Evolutionary conservation across 2,888 invertebrate genomes (phyloP).

Genomic region (Rutpela maculata): DNA sequence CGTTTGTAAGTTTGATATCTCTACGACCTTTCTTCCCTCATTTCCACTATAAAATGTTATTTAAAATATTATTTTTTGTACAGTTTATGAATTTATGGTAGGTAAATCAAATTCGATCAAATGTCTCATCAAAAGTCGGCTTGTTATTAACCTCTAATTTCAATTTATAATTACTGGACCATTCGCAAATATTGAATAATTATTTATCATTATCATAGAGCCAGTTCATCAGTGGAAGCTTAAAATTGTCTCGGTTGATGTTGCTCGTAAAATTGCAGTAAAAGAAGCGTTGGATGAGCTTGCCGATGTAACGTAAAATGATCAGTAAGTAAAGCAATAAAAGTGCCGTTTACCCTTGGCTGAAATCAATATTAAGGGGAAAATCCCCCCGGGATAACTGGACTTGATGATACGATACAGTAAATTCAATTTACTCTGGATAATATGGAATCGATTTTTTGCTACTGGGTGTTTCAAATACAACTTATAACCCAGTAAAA

Average conservation of each 20-base stretch:
- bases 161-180: no score
- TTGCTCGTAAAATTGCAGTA: neutral
- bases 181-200: no score
- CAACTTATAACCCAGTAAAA: neutral
- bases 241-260: neutral
- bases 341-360: slow-evolving; percentile 11
- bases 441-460: neutral
- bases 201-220: neutral
- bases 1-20: no score
- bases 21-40: no score
- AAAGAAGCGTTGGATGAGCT: neutral
- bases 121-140: no score
- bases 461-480: neutral
- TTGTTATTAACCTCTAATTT: no score
- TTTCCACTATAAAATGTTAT: no score
- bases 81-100: no score
- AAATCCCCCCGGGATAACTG: slow-evolving; percentile 11
- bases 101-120: no score
- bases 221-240: neutral
- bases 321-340: slow-evolving; percentile 9
- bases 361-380: slow-evolving; percentile 19
- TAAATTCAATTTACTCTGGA: slow-evolving; percentile 14
- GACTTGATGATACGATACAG: slow-evolving; percentile 1
- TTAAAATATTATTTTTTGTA: no score
- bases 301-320: slow-evolving; percentile 21